Conservation (phyloP, 2,888 invertebrate species). For the Drosophila lutescens region DNA sequence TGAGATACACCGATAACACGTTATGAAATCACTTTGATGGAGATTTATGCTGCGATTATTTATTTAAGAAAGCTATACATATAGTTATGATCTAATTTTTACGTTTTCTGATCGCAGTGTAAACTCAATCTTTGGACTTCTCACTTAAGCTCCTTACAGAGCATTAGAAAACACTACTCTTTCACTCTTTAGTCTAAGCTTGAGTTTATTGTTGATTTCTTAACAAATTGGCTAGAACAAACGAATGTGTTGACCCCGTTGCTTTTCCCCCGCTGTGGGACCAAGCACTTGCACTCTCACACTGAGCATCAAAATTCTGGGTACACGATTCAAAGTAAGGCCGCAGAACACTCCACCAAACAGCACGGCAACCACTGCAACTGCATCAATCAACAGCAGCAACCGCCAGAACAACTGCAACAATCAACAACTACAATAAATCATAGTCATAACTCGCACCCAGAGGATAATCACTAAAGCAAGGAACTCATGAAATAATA, state of each 20-base stretch:
- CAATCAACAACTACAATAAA: conserved; percentile 38
- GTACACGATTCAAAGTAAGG: conserved; percentile 28
- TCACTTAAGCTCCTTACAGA: background rate
- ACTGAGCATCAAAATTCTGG: conserved; percentile 49
- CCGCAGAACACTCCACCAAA: conserved; percentile 34
- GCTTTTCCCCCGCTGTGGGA: conserved; percentile 17
- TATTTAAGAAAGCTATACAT: no score
- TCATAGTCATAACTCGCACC: conserved; percentile 60
- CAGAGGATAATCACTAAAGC: conserved; percentile 46
- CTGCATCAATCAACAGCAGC: conserved; percentile 30
- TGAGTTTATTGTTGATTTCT: conserved; percentile 19
- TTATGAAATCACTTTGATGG: background rate
- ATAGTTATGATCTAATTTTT: no score
- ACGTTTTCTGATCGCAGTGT: background rate
- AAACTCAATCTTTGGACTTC: background rate
- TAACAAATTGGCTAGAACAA: conserved; percentile 45
- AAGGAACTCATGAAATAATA: conserved; percentile 17
- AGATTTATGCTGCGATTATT: conserved; percentile 6
- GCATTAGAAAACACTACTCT: background rate
- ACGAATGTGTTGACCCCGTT: conserved; percentile 24
- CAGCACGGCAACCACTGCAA: conserved; percentile 44
- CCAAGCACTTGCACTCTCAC: conserved; percentile 35
- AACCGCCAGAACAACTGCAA: conserved; percentile 29
- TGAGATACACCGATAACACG: conserved; percentile 3
- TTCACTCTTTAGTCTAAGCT: conserved; percentile 9